Base-by-base conservation (phyloP, 2,888 invertebrate genomes). In the Pegoplata infirma region DNA sequence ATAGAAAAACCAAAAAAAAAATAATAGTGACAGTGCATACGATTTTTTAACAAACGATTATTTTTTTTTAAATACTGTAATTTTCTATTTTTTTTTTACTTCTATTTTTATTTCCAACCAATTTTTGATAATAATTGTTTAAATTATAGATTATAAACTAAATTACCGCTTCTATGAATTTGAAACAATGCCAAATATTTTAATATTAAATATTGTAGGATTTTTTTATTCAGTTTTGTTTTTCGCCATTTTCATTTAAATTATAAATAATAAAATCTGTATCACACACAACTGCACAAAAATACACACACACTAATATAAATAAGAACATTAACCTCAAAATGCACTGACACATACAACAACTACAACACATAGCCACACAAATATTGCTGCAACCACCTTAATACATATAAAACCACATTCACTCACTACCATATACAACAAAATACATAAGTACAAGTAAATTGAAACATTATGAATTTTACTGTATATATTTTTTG, bases 281-380 rank as follows among this genome's bases (percentile, higher is more conserved):
- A 40, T 12, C 12, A 36, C 12, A 36, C 12, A 36, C 6, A 40
- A n/a, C 12, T 1, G n/a, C 36, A 40, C 12, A 40, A 1, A 40
- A 12, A n/a, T 5, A 40, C 36, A 12, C 36, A 40, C 36, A n/a
- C n/a, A n/a, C 12, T n/a, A 40, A n/a, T 3, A n/a, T n/a, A n/a
- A n/a, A n/a, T 5, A 40, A 72, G 72, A 63, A 72, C 72, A 63
- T 72, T 72, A 72, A 72, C 63, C 63, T 56, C 56, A 64, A 72
- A 63, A 72, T 72, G 63, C 25, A 72, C 28, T 61, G 61, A 61
- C 61, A 61, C 32, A 61, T 32, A 40, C 36, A 40, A 49, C 51
- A 25, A 25, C 51, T 14, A 25, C 12, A 53, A 53, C 51, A 10
- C 46, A 47, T 47, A 46, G 2, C 16, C 36, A 25, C 55, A 23